Base-by-base conservation (phyloP, 2,113 vertebrate species). In the Notothenia rossii region DNA sequence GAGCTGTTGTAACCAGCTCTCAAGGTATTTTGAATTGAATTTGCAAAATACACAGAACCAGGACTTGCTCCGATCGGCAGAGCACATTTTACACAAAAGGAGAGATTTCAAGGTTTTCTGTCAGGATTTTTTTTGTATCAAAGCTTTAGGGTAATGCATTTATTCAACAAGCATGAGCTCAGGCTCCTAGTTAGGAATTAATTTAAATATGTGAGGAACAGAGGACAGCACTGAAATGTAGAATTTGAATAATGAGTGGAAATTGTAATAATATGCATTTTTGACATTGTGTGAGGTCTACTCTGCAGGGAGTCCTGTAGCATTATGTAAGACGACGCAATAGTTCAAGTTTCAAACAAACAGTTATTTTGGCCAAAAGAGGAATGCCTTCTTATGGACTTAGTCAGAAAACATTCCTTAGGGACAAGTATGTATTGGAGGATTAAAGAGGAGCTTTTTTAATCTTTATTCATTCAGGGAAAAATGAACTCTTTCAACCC, bases 281-380 rank as follows among this genome's bases (percentile, higher is more conserved):
- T 71, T 77, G 40, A 29, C 29, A 29, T 29, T 53, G 53, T 69
- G 43, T 72, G 43, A 54, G 66, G 53, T 72, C 14, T 5, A n/a
- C 46, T 65, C 68, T 53, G 29, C 0, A 17, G 84, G 72, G 75
- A 87, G 74, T 81, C 40, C 58, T 54, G 49, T 15, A 25, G 48
- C 5, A 43, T 87, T 88, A 86, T 72, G 61, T 83, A 85, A 87
- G n/a, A 15, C 13, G 59, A 36, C 22, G 49, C 64, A 15, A 33
- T 62, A 65, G 73, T 76, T 76, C 48, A 76, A 75, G 72, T 58
- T 36, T 60, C 20, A 49, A 13, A 70, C n/a, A 80, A 73, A 65
- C 58, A 81, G 51, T 12, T n/a, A 85, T 79, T 72, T 64, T 79
- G 84, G 77, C 54, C 61, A 87, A 33, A 72, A 56, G 33, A 75